Conservation (phyloP, 2,888 invertebrate species). For the Kuschelorhynchus macadamiae region DNA sequence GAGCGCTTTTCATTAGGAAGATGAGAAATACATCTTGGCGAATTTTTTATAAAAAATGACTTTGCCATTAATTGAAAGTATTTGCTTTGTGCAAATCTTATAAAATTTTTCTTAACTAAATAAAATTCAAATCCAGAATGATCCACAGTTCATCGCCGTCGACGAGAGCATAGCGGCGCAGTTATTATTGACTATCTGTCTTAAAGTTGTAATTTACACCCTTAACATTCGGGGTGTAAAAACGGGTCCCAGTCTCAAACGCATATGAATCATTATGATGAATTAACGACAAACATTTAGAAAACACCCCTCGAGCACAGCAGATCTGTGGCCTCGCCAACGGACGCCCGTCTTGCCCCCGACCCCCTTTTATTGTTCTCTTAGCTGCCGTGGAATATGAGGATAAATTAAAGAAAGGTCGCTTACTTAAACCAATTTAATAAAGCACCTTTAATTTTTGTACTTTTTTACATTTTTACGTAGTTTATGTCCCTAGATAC, state of each 20-base stretch:
- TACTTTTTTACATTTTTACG: too few relatives aligned
- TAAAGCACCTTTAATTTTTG: too few relatives aligned
- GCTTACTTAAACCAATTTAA: too few relatives aligned
- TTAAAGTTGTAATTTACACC: slow-evolving; percentile 70
- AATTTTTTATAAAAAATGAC: too few relatives aligned
- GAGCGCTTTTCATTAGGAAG: too few relatives aligned
- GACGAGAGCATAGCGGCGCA: slow-evolving; percentile 59
- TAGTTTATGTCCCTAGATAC: too few relatives aligned
- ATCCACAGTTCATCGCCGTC: slow-evolving; percentile 20
- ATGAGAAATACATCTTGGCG: too few relatives aligned
- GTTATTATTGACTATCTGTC: slow-evolving; percentile 70
- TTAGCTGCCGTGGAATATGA: not conserved
- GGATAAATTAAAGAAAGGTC: not conserved
- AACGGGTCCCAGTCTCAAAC: slow-evolving; percentile 69
- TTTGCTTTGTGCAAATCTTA: too few relatives aligned
- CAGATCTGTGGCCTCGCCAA: slow-evolving; percentile 40
- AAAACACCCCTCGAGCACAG: slow-evolving; percentile 66
- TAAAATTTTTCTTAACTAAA: slow-evolving; percentile 6
- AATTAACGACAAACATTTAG: slow-evolving; percentile 70
- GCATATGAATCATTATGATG: slow-evolving; percentile 71
- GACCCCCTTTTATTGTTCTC: slow-evolving; percentile 34
- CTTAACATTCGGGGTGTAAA: slow-evolving; percentile 69
- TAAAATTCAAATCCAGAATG: slow-evolving; percentile 16
- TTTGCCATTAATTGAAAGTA: too few relatives aligned
- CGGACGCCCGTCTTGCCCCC: slow-evolving; percentile 30